phyloP scores from a whole-genome alignment of 2,113 vertebrate species.

The Pomatostomus ruficeps region DNA sequence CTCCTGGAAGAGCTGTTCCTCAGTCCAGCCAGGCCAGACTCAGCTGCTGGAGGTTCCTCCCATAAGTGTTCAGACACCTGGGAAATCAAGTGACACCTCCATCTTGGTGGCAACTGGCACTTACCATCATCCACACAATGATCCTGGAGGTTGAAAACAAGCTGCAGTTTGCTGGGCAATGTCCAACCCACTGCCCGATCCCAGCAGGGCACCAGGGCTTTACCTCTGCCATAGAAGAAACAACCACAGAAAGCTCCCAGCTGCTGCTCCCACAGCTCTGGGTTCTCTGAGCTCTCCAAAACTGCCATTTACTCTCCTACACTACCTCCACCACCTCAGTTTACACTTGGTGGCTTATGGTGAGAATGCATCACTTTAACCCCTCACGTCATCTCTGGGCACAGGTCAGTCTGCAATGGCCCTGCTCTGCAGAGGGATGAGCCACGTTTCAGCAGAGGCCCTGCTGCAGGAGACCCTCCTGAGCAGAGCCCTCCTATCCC shows the following conservation, averaged over 20 bases:
- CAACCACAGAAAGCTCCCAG: not conserved
- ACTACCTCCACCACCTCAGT: not conserved
- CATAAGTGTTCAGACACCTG: not conserved
- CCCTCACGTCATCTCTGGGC: not conserved
- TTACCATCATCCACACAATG: not conserved
- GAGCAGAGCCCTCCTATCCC: not conserved
- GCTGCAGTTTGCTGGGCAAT: not conserved
- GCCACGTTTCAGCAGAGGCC: accelerated
- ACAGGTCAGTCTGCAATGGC: not conserved
- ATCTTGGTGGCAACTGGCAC: not conserved
- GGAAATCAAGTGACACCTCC: not conserved
- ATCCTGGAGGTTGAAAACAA: not conserved
- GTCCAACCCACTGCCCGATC: not conserved
- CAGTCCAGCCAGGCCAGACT: not conserved
- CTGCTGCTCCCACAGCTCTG: not conserved
- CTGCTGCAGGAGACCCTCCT: accelerated
- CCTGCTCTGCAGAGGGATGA: not conserved
- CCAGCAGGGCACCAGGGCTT: accelerated
- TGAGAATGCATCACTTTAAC: not conserved
- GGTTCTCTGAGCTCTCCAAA: not conserved
- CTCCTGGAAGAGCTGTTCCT: not conserved
- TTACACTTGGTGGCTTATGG: not conserved
- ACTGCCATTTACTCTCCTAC: not conserved
- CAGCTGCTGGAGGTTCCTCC: accelerated
- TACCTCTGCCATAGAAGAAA: not conserved